phyloP scores from a whole-genome alignment of 2,888 invertebrate species.

The Torymus auratus region DNA sequence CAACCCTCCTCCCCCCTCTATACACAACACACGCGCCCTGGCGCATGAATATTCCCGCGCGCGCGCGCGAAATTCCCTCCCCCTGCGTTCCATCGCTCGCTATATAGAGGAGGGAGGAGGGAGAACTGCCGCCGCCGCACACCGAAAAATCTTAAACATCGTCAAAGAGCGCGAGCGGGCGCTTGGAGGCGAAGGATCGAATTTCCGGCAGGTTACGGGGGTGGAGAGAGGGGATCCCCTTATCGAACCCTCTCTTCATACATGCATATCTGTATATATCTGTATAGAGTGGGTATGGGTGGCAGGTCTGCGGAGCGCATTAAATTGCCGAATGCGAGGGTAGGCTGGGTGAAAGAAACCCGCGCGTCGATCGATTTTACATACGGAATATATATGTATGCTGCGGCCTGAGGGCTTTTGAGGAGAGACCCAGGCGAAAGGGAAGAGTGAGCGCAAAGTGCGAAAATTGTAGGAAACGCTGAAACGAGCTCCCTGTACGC shows the following conservation, averaged over 20 bases:
- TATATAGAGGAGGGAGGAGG: too few species aligned
- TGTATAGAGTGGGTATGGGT: neutral
- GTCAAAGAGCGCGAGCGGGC: slow-evolving; percentile 23
- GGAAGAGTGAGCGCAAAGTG: neutral
- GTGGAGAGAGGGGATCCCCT: slow-evolving; percentile 31
- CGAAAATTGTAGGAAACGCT: slow-evolving; percentile 19
- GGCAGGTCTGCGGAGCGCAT: slow-evolving; percentile 26
- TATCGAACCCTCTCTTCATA: slow-evolving; percentile 13
- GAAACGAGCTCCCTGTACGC: slow-evolving; percentile 23
- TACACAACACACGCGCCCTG: too few species aligned
- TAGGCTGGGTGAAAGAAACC: slow-evolving; percentile 15
- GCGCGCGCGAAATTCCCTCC: too few species aligned
- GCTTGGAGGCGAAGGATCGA: slow-evolving; percentile 26
- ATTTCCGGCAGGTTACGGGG: slow-evolving; percentile 30
- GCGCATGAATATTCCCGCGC: too few species aligned
- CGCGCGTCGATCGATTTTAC: slow-evolving; percentile 52
- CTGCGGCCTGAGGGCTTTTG: neutral
- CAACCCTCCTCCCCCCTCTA: too few species aligned
- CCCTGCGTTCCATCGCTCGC: too few species aligned
- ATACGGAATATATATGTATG: slow-evolving; percentile 31
- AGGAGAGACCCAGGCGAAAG: slow-evolving; percentile 10
- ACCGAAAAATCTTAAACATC: slow-evolving; percentile 40
- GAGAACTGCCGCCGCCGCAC: neutral
- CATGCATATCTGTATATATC: neutral
- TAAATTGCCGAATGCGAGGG: slow-evolving; percentile 46